Base-by-base conservation (phyloP, 2,797 vertebrate genomes). In the Echeneis naucrates region DNA sequence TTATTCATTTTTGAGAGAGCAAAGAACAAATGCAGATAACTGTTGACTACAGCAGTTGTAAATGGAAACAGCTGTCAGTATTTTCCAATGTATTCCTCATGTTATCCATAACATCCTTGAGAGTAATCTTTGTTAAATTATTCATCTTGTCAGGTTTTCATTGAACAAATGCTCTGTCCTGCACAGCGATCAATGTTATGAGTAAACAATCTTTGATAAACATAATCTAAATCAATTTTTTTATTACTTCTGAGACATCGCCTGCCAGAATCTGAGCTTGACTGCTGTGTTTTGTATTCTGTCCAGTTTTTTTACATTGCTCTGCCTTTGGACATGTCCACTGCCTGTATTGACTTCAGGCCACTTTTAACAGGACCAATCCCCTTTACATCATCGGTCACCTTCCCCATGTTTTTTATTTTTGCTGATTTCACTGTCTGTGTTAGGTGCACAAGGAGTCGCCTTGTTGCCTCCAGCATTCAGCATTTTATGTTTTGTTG, bases 301-400 rank as follows among this genome's bases (percentile, higher is more conserved):
- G 62, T 61, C 45, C 53, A 8, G 12, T 58, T 70, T 72, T 67
- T 70, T 27, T 72, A 21, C 42, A 24, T 26, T 1, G 61, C 57
- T 61, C 40, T 63, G 24, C 67, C 42, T 42, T 44, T 52, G 35
- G 69, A 81, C n/a, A 72, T 52, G 9, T 27, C 19, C 65, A 72
- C 48, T 19, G 66, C 42, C 24, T 16, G 57, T 54, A 64, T 65
- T 59, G 68, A 71, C 76, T 76, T 65, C 48, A 57, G 54, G 66
- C 24, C 21, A 56, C 44, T 66, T 83, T 69, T 40, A 69, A 72
- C 42, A 68, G 47, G 30, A 68, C 35, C 61, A 45, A 53, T 19
- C 30, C 38, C 61, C 77, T 85, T 85, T 62, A 8, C 66, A 72
- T 52, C 74, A 77, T 72, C 81, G 75, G 48, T 82, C 80, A 79